Evolutionary conservation across 2,797 vertebrate species (phyloP), one percentile per base, ranked within the genome.

Genomic region (Esox lucius): DNA sequence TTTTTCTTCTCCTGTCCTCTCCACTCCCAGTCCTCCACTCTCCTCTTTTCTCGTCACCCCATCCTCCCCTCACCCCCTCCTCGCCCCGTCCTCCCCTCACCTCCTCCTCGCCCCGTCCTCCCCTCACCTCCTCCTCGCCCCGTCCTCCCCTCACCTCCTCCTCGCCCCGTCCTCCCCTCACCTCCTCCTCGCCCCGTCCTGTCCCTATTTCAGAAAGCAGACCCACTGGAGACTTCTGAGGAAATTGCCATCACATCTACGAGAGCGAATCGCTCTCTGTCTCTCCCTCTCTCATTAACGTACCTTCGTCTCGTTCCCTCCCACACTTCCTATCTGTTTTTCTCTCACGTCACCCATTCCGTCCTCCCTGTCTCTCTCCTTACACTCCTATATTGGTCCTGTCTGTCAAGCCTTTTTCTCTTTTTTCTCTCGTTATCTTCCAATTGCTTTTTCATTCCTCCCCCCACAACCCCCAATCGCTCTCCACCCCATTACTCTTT

Each of bases 21-120:
- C n/a, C n/a, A n/a, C n/a, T n/a, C n/a, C n/a, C n/a, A n/a, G n/a
- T 77, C 78, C 46, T 26, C 71, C 71, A 51, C 68, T 72, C 35
- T 17, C 24, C 64, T 6, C n/a, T n/a, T n/a, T n/a, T n/a, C 74
- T 64, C 64, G 39, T n/a, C 53, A 39, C 70, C 19, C 12, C 42
- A 22, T 78, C 76, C 72, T 74, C 64, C 8, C 31, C 64, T 19
- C 35, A 28, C 67, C 15, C 35, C 31, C 19, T 24, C 33, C 26
- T 15, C 73, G 67, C 78, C 79, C 77, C 12, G 49, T 31, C 15
- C 62, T 15, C 71, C 71, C 51, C 68, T 72, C 35, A 17, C 24
- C 64, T 6, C n/a, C 74, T 64, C 64, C 39, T n/a, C 53, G 39
- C 70, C 19, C 12, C 42, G 22, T 78, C 76, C 72, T 74, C 64